Evolutionary conservation across 2,888 invertebrate species (phyloP), one percentile per base, ranked within the genome.

Genomic region (Eretmocerus hayati): DNA sequence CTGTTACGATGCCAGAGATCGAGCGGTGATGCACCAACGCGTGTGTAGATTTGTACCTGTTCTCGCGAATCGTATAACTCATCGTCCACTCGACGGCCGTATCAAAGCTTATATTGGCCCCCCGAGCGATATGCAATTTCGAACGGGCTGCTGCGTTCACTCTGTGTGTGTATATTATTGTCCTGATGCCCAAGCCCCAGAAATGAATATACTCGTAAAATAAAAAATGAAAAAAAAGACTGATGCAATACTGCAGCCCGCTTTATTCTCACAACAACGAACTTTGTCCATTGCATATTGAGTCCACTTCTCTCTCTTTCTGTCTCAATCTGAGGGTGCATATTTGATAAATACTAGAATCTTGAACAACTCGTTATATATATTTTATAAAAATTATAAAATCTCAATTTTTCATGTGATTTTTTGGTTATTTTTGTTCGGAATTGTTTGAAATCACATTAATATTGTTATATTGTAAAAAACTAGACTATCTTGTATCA

Each of bases 101-200:
- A 50, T 50, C 53, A 49, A 47, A 53, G 49, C 49, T 53, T 44
- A 44, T 50, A 53, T 47, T 50, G 44, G 53, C 50, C 50, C 53
- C 47, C 35, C 18, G 48, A 50, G 53, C 45, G 44, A 53, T n/a
- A n/a, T 48, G 48, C 45, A 50, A 50, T 50, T 53, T 50, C 42
- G 44, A 33, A 33, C 33, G 33, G 33, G 33, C 15, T 15, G 33
- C 44, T 21, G 22, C n/a, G 15, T 40, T 43, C 44, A 23, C 18
- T 45, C 22, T 42, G 15, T 23, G 38, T n/a, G n/a, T n/a, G n/a
- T n/a, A n/a, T n/a, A n/a, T 32, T 2, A 5, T 26, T 26, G 26
- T 8, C 37, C 20, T 19, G 21, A 13, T n/a, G 38, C 23, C 37
- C 48, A 45, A 42, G 43, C 37, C 42, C 33, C 11, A 33, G 26